Conservation (phyloP, 2,888 invertebrate genomes). For the Cosmorhoe ocellata region DNA sequence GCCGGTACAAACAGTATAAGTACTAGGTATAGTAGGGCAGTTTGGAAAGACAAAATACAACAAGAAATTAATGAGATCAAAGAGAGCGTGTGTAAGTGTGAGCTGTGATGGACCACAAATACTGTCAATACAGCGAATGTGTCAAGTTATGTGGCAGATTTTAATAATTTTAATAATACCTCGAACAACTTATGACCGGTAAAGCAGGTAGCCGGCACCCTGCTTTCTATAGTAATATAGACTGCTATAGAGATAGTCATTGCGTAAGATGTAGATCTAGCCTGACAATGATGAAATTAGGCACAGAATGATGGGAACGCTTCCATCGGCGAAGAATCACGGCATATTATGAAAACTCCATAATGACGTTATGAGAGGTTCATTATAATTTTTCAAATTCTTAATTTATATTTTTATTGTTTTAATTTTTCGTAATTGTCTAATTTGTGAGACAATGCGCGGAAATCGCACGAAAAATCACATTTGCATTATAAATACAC, state of each 20-base stretch:
- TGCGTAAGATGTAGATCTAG: constrained; percentile 40
- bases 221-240: constrained; percentile 2
- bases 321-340: constrained; percentile 27
- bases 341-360: constrained; percentile 45
- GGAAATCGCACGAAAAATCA: constrained; percentile 28
- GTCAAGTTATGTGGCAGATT: too few relatives aligned
- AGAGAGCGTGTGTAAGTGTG: too few relatives aligned
- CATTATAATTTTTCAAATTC: constrained; percentile 43
- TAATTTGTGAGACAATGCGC: constrained; percentile 33
- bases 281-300: constrained; percentile 50
- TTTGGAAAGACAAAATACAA: too few relatives aligned
- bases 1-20: too few relatives aligned
- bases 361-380: constrained; percentile 41
- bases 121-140: too few relatives aligned
- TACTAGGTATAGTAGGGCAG: too few relatives aligned
- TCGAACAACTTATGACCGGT: too few relatives aligned
- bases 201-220: not conserved
- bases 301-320: constrained; percentile 47
- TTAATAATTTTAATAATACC: too few relatives aligned
- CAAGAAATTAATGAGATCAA: too few relatives aligned
- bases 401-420: constrained; percentile 30
- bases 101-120: too few relatives aligned
- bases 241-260: constrained; percentile 29
- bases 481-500: constrained; percentile 4
- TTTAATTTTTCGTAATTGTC: constrained; percentile 25